Conservation (phyloP, 92 coral and sea anemone species). For the Bergia sp. region DNA sequence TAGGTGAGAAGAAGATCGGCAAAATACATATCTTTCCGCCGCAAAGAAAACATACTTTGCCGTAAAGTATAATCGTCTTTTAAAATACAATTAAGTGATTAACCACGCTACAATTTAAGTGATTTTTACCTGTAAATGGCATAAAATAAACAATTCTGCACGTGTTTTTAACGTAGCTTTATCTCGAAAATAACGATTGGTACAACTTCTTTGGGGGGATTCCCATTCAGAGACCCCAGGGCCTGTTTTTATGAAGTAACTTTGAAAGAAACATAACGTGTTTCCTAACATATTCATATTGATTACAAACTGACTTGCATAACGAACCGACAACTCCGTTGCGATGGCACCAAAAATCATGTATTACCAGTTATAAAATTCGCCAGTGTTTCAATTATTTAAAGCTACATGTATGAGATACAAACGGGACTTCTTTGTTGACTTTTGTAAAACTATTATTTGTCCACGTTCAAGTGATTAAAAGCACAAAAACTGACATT, state of each 20-base stretch:
- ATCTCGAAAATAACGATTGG: neutral
- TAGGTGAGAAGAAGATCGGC: no score
- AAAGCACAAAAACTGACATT: neutral
- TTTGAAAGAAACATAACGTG: neutral
- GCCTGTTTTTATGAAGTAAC: neutral
- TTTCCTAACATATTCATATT: neutral
- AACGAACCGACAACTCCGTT: neutral
- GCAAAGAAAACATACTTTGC: no score
- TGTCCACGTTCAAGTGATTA: neutral
- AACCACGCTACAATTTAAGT: no score
- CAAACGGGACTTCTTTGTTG: neutral
- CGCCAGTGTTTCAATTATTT: slow-evolving; percentile 1
- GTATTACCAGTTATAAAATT: neutral
- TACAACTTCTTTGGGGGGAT: neutral
- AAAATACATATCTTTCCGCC: no score
- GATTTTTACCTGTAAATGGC: neutral
- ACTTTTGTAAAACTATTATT: neutral
- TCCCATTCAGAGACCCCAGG: neutral
- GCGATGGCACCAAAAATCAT: no score
- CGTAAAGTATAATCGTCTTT: no score
- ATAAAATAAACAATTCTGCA: neutral
- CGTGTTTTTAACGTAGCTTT: neutral
- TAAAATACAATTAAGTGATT: no score
- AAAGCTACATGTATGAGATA: neutral
- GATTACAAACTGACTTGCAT: neutral